Evolutionary conservation across 1,140 invertebrate genomes (phyloP), one percentile per base, ranked within the genome.

Genomic region (Drosophila kohkoa): DNA sequence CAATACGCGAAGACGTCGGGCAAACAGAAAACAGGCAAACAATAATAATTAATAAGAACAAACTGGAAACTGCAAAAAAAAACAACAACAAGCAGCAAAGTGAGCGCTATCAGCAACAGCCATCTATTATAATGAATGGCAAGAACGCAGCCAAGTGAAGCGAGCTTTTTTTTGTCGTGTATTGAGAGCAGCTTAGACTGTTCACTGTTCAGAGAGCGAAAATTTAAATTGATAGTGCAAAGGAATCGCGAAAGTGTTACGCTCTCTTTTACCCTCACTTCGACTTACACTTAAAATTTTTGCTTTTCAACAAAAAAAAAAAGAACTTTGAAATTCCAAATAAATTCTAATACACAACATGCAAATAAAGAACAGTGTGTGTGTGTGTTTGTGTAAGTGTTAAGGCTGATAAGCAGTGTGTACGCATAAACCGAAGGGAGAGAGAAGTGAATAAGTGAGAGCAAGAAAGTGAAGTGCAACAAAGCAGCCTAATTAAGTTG

Each of bases 1-100:
- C 85, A 80, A 77, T 88, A 35, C 59, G 46, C 52, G 54, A 76
- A 46, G 32, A 57, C 30, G 3, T 10, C 54, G 46, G 25, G 45
- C 51, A 55, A 38, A 7, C 48, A 77, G 59, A 55, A 49, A 52
- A 54, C 43, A 66, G 75, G 10, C 28, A 16, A 54, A 45, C 38
- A 55, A 65, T 25, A 28, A 43, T 58, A 69, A 75, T 70, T 69
- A 75, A 71, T 71, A 57, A 16, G 35, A 35, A 46, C 54, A 15
- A 41, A 57, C 13, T 38, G 35, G 35, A 57, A 57, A 38, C 16
- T 57, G 35, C 15, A 41, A 38, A 57, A 38, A 41, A 38, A 57
- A 38, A 38, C 35, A 38, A n/a, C 11, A 43, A 58, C 2, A 20
- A 43, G 5, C 11, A n/a, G 41, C 41, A 43, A 38, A 45, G 10